These are phyloP conservation scores for Eupeodes latifasciatus DNA, from an alignment of 2,888 invertebrate genomes.

Conservation along the genomic window DNA sequence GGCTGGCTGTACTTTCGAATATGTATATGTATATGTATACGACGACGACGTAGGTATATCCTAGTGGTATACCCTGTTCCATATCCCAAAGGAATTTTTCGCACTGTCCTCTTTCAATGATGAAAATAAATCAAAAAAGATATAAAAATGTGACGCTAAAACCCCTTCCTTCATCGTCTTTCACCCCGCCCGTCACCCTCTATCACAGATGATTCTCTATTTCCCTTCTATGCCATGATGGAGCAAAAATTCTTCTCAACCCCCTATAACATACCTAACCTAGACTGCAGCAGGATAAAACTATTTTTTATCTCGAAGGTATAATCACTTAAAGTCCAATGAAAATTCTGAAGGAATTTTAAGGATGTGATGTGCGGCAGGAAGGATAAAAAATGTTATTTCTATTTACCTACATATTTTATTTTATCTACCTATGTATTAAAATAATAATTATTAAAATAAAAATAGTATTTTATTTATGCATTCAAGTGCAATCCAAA, in stretches of 20 bases:
- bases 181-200: neutral
- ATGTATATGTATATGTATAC: no score
- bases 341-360: slow-evolving; percentile 34
- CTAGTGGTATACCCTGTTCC: slow-evolving; percentile 5
- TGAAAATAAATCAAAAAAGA: slow-evolving; percentile 55
- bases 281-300: slow-evolving; percentile 21
- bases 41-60: no score
- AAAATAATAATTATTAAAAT: neutral
- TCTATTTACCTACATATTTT: neutral
- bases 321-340: slow-evolving; percentile 41
- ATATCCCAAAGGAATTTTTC: slow-evolving; percentile 65
- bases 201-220: neutral
- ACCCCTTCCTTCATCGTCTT: neutral
- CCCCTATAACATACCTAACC: neutral
- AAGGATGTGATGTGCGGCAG: neutral
- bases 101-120: slow-evolving; percentile 43
- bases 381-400: neutral
- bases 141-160: slow-evolving; percentile 31
- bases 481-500: slow-evolving; percentile 18
- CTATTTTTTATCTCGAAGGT: slow-evolving; percentile 33
- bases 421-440: no score
- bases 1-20: no score
- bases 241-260: slow-evolving; percentile 40
- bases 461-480: neutral
- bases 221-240: slow-evolving; percentile 5